Base-by-base conservation (phyloP, 2,113 vertebrate genomes). In the Pluvianellus socialis region DNA sequence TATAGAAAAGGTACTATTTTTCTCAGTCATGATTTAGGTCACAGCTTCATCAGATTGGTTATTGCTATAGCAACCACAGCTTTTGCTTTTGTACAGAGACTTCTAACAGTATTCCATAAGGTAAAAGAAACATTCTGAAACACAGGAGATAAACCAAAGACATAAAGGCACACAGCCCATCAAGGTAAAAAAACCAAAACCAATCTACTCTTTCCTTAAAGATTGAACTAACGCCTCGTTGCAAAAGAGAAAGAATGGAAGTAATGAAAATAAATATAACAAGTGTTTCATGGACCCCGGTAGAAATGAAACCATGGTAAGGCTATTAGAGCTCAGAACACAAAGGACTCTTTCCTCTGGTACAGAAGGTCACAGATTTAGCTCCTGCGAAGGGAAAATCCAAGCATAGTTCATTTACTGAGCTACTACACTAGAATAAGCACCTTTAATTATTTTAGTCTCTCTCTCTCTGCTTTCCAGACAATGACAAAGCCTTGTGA, bases 61-160 rank as follows among this genome's bases (percentile, higher is more conserved):
- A 98, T 99, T 97, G 97, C 99, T 98, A 98, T 99, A 98, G 99
- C 98, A 99, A 99, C 99, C 96, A 79, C 96, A 96, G 98, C 93
- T 92, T 98, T 94, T 97, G 97, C 98, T 97, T 97, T 95, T 93
- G 97, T 97, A 95, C 95, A 89, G 98, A 98, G 98, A 98, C 97
- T 94, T 90, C 96, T 68, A 94, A 96, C 96, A 96, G 97, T 97
- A 97, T 98, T 98, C 97, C 98, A 98, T 88, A 93, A 97, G 98
- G 98, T 97, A 94, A 97, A 97, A 88, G 96, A 96, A 97, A 96
- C 93, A 76, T 73, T 96, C 59, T 14, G 97, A 91, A 93, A 38
- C 94, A 80, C 59, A 28, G 44, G 83, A 91, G 92, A 89, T 38
- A 94, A 96, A 83, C 82, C 94, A 87, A 92, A 95, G 79, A 74